Base-by-base conservation (phyloP, 1,140 invertebrate genomes). In the Rhyacophila brunnea region DNA sequence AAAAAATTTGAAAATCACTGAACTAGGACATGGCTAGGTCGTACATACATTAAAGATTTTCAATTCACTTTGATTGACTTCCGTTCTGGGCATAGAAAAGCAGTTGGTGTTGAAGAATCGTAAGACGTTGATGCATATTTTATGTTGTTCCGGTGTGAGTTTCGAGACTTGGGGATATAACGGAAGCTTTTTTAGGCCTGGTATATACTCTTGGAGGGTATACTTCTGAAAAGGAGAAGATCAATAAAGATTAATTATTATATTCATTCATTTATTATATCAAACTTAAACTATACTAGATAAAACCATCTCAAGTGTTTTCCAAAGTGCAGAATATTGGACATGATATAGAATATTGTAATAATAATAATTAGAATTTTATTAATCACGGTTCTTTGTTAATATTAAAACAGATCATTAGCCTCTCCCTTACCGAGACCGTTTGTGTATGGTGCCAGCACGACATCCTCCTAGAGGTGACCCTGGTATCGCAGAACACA, bases 41-140 rank as follows among this genome's bases (percentile, higher is more conserved):
- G 23, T 13, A 53, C 47, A 49, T 51, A 56, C 52, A 46, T 49
- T 61, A n/a, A 34, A 61, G 20, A 32, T 19, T 32, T 57, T 44
- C 1, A 57, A 4, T 46, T 62, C 54, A 7, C 48, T 18, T 18
- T 58, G 13, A 28, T 14, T 48, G 18, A 43, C 17, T 35, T 36
- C 47, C 11, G 36, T 32, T 10, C 35, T 34, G 9, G 60, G 44
- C 55, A 58, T 58, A 10, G 49, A 47, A 18, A 48, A 20, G 15
- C 55, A 52, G 15, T 28, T 48, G 10, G 52, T 58, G 15, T 62
- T 53, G 6, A 48, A 34, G 14, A 51, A 53, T 11, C 43, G 18
- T 10, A 62, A 18, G 0, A 58, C 60, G 32, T 23, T 62, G 13
- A 48, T 20, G 17, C 60, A 62, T 3, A 49, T 42, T 54, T 53